Conservation (phyloP, 2,113 vertebrate genomes). For the Tursiops truncatus region DNA sequence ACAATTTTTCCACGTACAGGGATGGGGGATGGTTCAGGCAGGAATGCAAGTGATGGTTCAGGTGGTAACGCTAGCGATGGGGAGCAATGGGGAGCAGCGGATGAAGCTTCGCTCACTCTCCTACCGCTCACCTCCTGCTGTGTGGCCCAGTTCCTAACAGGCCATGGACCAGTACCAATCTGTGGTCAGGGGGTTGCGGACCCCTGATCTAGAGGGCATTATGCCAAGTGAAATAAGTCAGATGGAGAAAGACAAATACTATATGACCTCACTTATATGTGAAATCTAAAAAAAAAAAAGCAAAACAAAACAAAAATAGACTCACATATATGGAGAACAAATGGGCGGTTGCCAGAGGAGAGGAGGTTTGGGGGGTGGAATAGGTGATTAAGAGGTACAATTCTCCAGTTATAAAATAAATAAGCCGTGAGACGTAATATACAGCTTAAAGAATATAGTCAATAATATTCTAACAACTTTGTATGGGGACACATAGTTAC, state of each 20-base stretch:
- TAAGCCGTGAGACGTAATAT: neutral
- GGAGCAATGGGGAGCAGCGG: too few relatives aligned
- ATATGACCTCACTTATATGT: neutral
- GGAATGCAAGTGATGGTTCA: too few relatives aligned
- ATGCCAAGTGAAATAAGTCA: neutral
- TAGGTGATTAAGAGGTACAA: neutral
- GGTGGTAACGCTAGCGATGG: too few relatives aligned
- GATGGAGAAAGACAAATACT: neutral
- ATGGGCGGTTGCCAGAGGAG: neutral
- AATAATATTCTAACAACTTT: neutral
- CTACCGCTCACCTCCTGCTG: too few relatives aligned
- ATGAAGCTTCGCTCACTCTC: too few relatives aligned
- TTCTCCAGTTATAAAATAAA: neutral
- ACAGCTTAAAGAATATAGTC: neutral
- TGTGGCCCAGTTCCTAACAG: too few relatives aligned
- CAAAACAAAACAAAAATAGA: neutral
- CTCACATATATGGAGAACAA: neutral
- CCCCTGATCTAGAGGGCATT: neutral
- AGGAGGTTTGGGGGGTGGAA: neutral
- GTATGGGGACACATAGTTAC: neutral
- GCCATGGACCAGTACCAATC: too few relatives aligned
- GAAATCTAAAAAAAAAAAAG: neutral
- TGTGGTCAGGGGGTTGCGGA: accelerated
- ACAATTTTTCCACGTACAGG: too few relatives aligned
- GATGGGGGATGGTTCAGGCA: too few relatives aligned